Base-by-base conservation (phyloP, 1,140 invertebrate genomes). In the Lethrus apterus region DNA sequence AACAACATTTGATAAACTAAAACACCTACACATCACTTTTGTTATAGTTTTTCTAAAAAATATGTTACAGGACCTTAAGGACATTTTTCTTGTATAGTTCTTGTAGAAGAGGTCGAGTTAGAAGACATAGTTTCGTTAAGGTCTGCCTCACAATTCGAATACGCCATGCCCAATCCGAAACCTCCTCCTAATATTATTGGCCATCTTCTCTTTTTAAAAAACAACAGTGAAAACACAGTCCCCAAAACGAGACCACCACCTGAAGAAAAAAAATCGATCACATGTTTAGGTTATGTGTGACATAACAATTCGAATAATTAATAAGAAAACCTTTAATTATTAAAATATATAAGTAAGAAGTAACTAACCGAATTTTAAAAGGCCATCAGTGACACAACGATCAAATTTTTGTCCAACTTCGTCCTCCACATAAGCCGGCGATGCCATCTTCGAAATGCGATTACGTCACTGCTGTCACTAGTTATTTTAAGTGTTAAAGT, bases 101-200 rank as follows among this genome's bases (percentile, higher is more conserved):
- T n/a, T n/a, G n/a, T n/a, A n/a, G n/a, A n/a, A n/a, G n/a, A n/a
- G n/a, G n/a, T n/a, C n/a, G n/a, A n/a, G n/a, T n/a, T n/a, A n/a
- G n/a, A n/a, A n/a, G n/a, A n/a, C 7, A 42, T 19, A 2, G 17
- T 15, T 9, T 20, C 56, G 46, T 80, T 81, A 24, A 84, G 57
- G 29, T 78, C 74, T 55, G 75, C 73, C 69, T 86, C 78, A 67
- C 85, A 88, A 64, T 83, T 83, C 44, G 78, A 76, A 70, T 86
- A 86, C 44, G 84, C 84, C 60, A 83, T 71, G 33, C 85, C 84
- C 55, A 86, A 66, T 13, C 84, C 84, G 65, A 86, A 80, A 21
- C 83, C 83, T 50, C 76, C 73, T 15, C 83, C 83, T 19, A 77
- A 68, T 56, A 83, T 72, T 15, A 85, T 68, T 3, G 84, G 84